Base-by-base conservation (phyloP, 1,140 invertebrate genomes). In the Dinoponera quadriceps region DNA sequence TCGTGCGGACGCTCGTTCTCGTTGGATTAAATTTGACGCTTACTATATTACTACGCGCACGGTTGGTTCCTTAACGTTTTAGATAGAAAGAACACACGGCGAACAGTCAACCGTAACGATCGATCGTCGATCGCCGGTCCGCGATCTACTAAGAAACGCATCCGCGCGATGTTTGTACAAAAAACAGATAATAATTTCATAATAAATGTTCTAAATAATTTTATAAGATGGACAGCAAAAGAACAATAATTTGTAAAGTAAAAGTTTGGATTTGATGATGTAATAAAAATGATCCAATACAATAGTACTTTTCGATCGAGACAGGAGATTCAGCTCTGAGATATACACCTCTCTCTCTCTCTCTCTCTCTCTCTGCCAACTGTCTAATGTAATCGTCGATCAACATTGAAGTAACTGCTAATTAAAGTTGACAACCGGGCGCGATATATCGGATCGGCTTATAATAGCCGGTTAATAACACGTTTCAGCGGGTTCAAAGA, bases 1-100 rank as follows among this genome's bases (percentile, higher is more conserved):
- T 63, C 88, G 72, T 57, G 80, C 73, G 69, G 73, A 78, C 65
- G 63, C 25, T 60, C 78, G 85, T 38, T 65, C 55, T 68, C 68
- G 82, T 85, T 88, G 89, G 88, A 92, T 92, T 92, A 91, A 92
- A 92, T 92, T 91, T 91, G 87, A 86, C 73, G 90, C 88, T 92
- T 91, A 91, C 90, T 82, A 83, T 83, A 89, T 82, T 85, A 83
- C 60, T 60, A 60, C 62, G 57, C 72, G 68, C 85, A 83, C 77
- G 77, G 57, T 85, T 92, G 91, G 91, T 90, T 87, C 84, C 88
- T 90, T 90, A 91, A 91, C 89, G 84, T 85, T 87, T 89, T 72
- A 63, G 72, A 86, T 85, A 60, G 82, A 80, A 75, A 57, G 18
- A 44, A 44, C 18, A 18, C n/a, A 49, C 63, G 22, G 29, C 3